Base-by-base conservation (phyloP, 2,797 vertebrate genomes). In the Sus cebifrons region DNA sequence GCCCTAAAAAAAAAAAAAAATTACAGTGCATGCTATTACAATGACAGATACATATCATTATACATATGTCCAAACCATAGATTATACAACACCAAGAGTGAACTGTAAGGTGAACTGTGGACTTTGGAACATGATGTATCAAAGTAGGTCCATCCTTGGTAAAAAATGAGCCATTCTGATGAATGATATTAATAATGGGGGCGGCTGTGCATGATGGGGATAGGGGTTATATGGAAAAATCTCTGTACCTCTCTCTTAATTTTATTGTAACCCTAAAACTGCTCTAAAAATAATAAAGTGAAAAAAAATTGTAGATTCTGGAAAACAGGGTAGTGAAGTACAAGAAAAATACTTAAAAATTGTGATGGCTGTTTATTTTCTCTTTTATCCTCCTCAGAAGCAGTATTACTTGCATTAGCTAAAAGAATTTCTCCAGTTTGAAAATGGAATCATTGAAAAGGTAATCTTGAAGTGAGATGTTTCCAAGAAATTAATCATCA, bases 401-500 rank as follows among this genome's bases (percentile, higher is more conserved):
- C 16, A 25, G 2, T 29, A 27, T 23, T 54, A 56, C 36, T 75
- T 89, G 86, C 89, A 95, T 86, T 54, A 87, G 58, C 27, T 64
- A 56, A 58, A 89, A 85, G 36, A 83, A 44, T 73, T 54, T 65
- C 40, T 83, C 79, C 16, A 13, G 29, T 71, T 44, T 62, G 40
- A 71, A 77, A 74, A 58, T 56, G 15, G 3, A 87, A 65, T 85
- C 54, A 60, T 17, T 81, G 17, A 75, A 81, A 88, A 71, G 15
- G 15, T 79, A 49, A 73, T 74, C 71, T 8, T 84, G 12, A 90
- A 13, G 21, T 62, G 49, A n/a, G 6, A 5, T 90, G 52, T 85
- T 91, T 88, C 73, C 60, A 60, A 73, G 23, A 84, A 65, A 64
- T 64, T 23, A n/a, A 91, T 87, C 74, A 58, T 94, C 44, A 65